Conservation (phyloP, 2,888 invertebrate genomes). For the Drosophila histrio region DNA sequence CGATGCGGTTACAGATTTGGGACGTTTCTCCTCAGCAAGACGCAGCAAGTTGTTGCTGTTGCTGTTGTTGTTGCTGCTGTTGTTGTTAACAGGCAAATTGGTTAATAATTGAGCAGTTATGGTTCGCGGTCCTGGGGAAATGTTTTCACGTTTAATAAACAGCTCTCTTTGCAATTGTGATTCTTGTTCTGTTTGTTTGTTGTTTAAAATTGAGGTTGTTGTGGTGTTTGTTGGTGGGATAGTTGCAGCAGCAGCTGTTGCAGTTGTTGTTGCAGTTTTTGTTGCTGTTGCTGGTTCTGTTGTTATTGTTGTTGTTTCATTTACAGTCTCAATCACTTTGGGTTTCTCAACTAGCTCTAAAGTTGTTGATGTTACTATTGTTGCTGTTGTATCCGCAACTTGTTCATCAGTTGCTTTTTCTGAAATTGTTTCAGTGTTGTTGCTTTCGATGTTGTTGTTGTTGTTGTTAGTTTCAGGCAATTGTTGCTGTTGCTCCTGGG, state of each 20-base stretch:
- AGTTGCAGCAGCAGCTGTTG: constrained; percentile 33
- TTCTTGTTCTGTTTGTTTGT: constrained; percentile 24
- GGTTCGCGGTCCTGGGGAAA: constrained; percentile 66
- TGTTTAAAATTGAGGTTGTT: constrained; percentile 20
- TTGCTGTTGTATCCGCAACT: constrained; percentile 14
- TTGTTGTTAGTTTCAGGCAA: constrained; percentile 49
- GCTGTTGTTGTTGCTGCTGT: constrained; percentile 41
- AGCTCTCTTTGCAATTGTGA: constrained; percentile 45
- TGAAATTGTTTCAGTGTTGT: constrained; percentile 24
- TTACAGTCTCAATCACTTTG: constrained; percentile 47
- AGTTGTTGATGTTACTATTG: constrained; percentile 28
- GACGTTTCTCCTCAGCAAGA: constrained; percentile 74
- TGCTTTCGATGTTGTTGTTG: constrained; percentile 39
- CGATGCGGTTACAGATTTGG: constrained; percentile 83
- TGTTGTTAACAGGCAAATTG: constrained; percentile 29
- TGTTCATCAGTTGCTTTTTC: constrained; percentile 24
- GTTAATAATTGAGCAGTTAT: constrained; percentile 65
- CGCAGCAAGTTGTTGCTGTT: constrained; percentile 50
- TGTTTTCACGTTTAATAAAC: constrained; percentile 68
- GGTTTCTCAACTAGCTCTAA: constrained; percentile 46
- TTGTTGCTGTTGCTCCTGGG: constrained; percentile 47
- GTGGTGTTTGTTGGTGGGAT: constrained; percentile 37
- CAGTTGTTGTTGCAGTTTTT: constrained; percentile 9
- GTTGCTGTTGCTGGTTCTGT: constrained; percentile 7
- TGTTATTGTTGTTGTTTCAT: constrained; percentile 31